phyloP scores from a whole-genome alignment of 2,113 vertebrate genomes.

The Microtus pennsylvanicus region DNA sequence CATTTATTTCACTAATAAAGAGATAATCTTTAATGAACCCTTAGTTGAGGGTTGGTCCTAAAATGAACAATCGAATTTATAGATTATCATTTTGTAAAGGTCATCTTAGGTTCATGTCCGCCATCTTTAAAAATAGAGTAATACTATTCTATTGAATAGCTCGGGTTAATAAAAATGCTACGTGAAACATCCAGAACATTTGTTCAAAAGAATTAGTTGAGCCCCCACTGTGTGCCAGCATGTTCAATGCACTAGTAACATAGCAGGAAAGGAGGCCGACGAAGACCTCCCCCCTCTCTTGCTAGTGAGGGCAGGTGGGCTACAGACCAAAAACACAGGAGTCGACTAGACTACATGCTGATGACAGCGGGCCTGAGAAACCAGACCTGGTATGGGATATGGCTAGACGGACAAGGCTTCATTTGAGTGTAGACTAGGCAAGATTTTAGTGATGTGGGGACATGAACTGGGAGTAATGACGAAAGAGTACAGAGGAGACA shows the following conservation, averaged over 20 bases:
- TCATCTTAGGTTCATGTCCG: conserved; percentile 16
- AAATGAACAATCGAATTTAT: not conserved
- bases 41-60: not conserved
- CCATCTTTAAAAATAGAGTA: conserved; percentile 19
- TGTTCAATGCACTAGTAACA: not conserved
- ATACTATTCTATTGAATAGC: not conserved
- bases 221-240: not conserved
- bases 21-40: not conserved
- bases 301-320: not conserved
- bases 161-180: not conserved
- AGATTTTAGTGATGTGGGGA: not conserved
- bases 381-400: not conserved
- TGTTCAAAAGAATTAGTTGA: not conserved
- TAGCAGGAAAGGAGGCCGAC: not conserved
- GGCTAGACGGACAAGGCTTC: not conserved
- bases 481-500: not conserved
- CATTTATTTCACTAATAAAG: not conserved
- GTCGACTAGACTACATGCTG: not conserved
- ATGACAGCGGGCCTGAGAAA: not conserved
- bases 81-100: not conserved
- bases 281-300: not conserved
- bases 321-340: not conserved
- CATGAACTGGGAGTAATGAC: not conserved
- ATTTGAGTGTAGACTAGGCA: not conserved
- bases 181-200: not conserved